Base-by-base conservation (phyloP, 2,888 invertebrate genomes). In the Athripsodes cinereus region DNA sequence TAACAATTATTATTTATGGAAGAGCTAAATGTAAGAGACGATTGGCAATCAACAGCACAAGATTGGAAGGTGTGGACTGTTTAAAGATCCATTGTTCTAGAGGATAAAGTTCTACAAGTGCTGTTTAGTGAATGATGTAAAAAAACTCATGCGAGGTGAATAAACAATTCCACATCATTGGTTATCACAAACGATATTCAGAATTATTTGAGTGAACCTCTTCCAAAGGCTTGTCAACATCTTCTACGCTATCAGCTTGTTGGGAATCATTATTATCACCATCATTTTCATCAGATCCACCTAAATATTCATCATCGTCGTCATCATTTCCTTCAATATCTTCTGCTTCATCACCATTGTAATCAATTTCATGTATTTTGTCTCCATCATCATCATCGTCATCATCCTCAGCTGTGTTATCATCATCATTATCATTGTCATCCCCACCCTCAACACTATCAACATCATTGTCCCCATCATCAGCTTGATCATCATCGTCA, bases 141-240 rank as follows among this genome's bases (percentile, higher is more conserved):
- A n/a, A n/a, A n/a, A n/a, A n/a, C n/a, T n/a, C n/a, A n/a, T n/a
- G n/a, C n/a, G n/a, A n/a, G n/a, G n/a, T n/a, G n/a, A n/a, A n/a
- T n/a, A n/a, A n/a, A n/a, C n/a, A n/a, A n/a, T n/a, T n/a, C n/a
- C n/a, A n/a, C n/a, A n/a, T n/a, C n/a, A n/a, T n/a, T n/a, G n/a
- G n/a, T n/a, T n/a, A n/a, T n/a, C n/a, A n/a, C n/a, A n/a, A n/a
- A n/a, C n/a, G n/a, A n/a, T n/a, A n/a, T n/a, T n/a, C n/a, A n/a
- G 26, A 26, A 26, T n/a, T n/a, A 26, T 26, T 26, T 26, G 26
- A n/a, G n/a, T 69, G 55, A 61, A 81, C 81, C 74, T 81, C 81
- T 59, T 72, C 70, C 64, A 79, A 78, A 47, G 78, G 79, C 67
- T 73, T 73, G 44, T 75, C 75, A 3, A 76, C 63, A 48, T 64